Evolutionary conservation across 1,140 invertebrate species (phyloP).

Genomic region (Lanistes nyassanus): DNA sequence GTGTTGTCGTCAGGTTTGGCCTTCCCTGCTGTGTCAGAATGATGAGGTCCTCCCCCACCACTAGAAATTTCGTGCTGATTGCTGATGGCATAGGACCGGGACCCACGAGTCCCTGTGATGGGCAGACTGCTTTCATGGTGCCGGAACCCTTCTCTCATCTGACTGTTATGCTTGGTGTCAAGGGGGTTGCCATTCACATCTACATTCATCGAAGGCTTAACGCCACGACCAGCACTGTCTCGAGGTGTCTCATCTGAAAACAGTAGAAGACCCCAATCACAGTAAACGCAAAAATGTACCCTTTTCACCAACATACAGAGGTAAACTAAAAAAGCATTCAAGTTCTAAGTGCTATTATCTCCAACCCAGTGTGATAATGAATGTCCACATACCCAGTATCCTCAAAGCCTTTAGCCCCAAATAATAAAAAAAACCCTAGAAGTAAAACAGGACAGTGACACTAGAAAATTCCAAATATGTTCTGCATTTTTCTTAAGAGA

Average conservation of each 20-base stretch:
- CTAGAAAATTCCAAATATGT: no score
- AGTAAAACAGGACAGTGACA: no score
- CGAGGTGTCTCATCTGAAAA: constrained; percentile 39
- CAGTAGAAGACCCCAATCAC: constrained; percentile 10
- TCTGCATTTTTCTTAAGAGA: no score
- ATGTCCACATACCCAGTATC: no score
- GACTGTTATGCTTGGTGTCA: constrained; percentile 29
- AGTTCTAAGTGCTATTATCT: no score
- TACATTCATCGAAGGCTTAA: constrained; percentile 19
- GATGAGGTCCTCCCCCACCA: neutral
- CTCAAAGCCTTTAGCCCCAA: no score
- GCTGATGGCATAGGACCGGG: neutral
- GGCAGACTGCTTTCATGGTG: constrained; percentile 5
- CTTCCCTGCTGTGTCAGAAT: constrained; percentile 19
- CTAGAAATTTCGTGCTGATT: constrained; percentile 1
- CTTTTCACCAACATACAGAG: no score
- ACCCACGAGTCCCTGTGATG: neutral
- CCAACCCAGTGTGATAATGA: no score
- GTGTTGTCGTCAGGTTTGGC: neutral
- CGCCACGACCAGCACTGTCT: neutral
- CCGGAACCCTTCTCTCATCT: constrained; percentile 46
- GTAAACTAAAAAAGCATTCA: no score
- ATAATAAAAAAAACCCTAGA: no score
- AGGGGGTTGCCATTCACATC: constrained; percentile 42
- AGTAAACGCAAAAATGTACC: no score